Evolutionary conservation across 2,888 invertebrate genomes (phyloP), one percentile per base, ranked within the genome.

Genomic region (Meloe dianella): DNA sequence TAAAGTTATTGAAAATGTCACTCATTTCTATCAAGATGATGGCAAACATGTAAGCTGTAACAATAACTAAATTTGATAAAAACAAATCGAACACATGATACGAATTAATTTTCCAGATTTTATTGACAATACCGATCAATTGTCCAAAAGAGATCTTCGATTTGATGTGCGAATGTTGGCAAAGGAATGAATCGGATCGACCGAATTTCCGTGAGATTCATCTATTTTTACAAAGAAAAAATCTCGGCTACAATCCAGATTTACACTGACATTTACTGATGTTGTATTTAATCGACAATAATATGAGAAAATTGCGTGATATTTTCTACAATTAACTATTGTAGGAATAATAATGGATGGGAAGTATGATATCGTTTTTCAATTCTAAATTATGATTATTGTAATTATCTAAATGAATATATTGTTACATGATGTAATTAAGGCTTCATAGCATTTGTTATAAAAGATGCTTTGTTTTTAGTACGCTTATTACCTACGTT

Each of bases 91-190:
- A 22, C 22, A n/a, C 20, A 56, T n/a, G 3, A 8, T 27, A 3
- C 27, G 27, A 27, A 9, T 63, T 61, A 61, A 60, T 47, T 8
- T 61, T 73, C 56, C 78, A 87, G 87, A 82, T 86, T 76, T 80
- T 88, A 63, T 85, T 93, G 66, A 88, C 90, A 60, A 87, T 89
- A 79, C 93, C 94, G 67, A 86, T 89, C 77, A 91, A 91, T 84
- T 93, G 93, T 82, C 92, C 93, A 32, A 91, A 92, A 78, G 94
- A 95, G 84, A 92, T 95, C 77, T 94, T 91, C 84, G 93, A 94
- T 82, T 85, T 95, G 79, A 93, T 95, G 92, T 87, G 89, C 78
- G 94, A 95, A 80, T 95, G 94, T 81, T 95, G 94, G 94, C 91
- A 93, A 80, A 86, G 92, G 62, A 91, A 91, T 80, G 92, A 92